Percentiles rank a stretch among this genome's conserved stretches.
phyloP scores from a whole-genome alignment of 2,113 vertebrate genomes.

The Oreochromis aureus region DNA sequence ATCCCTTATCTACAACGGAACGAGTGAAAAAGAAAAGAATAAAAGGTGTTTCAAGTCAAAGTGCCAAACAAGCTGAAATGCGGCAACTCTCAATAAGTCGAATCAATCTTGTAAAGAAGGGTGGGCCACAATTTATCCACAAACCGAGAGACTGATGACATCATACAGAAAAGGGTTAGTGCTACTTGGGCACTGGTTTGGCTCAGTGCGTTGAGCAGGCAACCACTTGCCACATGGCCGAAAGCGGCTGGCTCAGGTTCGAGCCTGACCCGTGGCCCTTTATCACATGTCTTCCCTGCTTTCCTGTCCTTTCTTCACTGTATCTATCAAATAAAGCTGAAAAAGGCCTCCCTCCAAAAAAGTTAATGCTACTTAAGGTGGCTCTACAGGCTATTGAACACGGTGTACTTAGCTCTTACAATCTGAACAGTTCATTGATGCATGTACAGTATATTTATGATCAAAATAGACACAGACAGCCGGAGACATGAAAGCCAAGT shows the following conservation, averaged over 20 bases:
- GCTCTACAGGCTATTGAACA: not conserved
- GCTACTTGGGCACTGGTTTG: not conserved
- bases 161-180: not conserved
- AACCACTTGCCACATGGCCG: not conserved
- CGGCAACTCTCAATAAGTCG: not conserved
- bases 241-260: rapidly evolving
- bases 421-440: not conserved
- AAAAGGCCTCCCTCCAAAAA: not conserved
- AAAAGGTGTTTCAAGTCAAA: not conserved
- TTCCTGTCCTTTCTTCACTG: not conserved
- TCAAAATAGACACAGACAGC: not conserved
- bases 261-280: not conserved
- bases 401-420: not conserved
- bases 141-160: not conserved
- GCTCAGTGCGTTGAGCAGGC: not conserved
- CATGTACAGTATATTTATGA: not conserved
- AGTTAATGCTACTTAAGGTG: not conserved
- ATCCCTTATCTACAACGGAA: not conserved
- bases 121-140: not conserved
- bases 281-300: not conserved
- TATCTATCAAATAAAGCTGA: not conserved
- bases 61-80: not conserved
- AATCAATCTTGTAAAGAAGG: not conserved
- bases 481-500: not conserved
- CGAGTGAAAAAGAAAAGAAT: not conserved